These are phyloP conservation scores for Thripadectes ignobilis DNA, from an alignment of 2,797 vertebrate species.

Conservation along the genomic window DNA sequence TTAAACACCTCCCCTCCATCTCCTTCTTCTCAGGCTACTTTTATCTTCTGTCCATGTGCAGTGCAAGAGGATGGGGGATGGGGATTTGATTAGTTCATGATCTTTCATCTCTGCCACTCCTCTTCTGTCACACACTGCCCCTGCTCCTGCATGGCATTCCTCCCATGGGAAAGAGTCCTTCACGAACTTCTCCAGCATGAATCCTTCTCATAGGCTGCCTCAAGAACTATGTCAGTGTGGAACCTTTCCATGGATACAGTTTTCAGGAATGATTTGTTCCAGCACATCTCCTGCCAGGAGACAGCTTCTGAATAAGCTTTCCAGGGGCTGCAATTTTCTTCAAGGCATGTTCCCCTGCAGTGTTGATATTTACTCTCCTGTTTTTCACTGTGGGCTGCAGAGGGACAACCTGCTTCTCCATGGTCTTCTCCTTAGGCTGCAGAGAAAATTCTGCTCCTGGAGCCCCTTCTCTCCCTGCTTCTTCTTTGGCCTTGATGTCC, in stretches of 20 bases:
- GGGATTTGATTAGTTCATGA: not conserved
- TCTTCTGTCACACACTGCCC: fast-evolving
- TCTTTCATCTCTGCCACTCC: not conserved
- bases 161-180: not conserved
- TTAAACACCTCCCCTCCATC: fast-evolving
- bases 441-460: not conserved
- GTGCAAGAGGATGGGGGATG: not conserved
- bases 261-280: not conserved
- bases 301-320: not conserved
- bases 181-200: not conserved
- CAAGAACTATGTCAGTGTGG: not conserved
- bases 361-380: not conserved
- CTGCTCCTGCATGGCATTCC: fast-evolving
- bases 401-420: not conserved
- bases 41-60: not conserved
- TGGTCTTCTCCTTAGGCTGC: not conserved
- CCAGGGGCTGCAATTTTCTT: not conserved
- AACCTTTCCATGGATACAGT: not conserved
- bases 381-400: not conserved
- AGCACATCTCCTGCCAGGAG: not conserved
- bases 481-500: not conserved
- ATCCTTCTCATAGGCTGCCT: fast-evolving
- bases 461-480: fast-evolving
- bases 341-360: not conserved
- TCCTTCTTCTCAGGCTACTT: not conserved